phyloP scores from a whole-genome alignment of 2,888 invertebrate species.

The Meganola albula region DNA sequence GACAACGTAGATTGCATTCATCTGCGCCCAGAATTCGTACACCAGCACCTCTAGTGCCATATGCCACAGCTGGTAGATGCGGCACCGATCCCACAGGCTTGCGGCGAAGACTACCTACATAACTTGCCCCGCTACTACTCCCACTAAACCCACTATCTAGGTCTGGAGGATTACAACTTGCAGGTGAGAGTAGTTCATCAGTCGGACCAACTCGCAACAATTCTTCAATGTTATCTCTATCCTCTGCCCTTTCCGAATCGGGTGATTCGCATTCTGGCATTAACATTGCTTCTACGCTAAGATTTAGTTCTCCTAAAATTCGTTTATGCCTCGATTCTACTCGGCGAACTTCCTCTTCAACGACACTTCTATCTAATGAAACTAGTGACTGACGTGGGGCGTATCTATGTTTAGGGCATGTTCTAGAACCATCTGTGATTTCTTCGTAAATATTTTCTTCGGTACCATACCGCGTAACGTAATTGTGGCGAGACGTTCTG shows the following conservation, averaged over 20 bases:
- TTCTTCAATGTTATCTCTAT: slow-evolving; percentile 80
- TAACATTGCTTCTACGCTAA: slow-evolving; percentile 92
- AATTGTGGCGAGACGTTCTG: slow-evolving; percentile 80
- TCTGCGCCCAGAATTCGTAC: slow-evolving; percentile 68
- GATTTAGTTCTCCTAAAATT: slow-evolving; percentile 90
- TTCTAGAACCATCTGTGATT: slow-evolving; percentile 81
- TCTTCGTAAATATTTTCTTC: slow-evolving; percentile 91
- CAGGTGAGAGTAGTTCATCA: slow-evolving; percentile 84
- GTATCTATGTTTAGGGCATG: slow-evolving; percentile 70
- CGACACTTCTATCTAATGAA: slow-evolving; percentile 83
- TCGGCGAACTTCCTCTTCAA: slow-evolving; percentile 89
- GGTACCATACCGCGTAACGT: slow-evolving; percentile 87
- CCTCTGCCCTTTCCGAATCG: slow-evolving; percentile 80
- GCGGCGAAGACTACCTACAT: slow-evolving; percentile 82
- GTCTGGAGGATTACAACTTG: slow-evolving; percentile 81
- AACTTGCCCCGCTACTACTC: slow-evolving; percentile 89
- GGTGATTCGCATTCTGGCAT: slow-evolving; percentile 87
- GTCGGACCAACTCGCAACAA: slow-evolving; percentile 83
- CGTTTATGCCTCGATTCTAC: slow-evolving; percentile 90
- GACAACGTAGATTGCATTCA: slow-evolving; percentile 60
- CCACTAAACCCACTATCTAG: slow-evolving; percentile 91
- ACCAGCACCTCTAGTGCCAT: slow-evolving; percentile 70
- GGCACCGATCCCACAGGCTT: slow-evolving; percentile 73
- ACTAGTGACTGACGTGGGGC: slow-evolving; percentile 79
- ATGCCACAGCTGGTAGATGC: slow-evolving; percentile 71